A percentile compares a stretch with the other conserved stretches of the same genome.
Evolutionary conservation across 2,113 vertebrate species (phyloP).

Genomic region (Ptychochromis oligacanthus): DNA sequence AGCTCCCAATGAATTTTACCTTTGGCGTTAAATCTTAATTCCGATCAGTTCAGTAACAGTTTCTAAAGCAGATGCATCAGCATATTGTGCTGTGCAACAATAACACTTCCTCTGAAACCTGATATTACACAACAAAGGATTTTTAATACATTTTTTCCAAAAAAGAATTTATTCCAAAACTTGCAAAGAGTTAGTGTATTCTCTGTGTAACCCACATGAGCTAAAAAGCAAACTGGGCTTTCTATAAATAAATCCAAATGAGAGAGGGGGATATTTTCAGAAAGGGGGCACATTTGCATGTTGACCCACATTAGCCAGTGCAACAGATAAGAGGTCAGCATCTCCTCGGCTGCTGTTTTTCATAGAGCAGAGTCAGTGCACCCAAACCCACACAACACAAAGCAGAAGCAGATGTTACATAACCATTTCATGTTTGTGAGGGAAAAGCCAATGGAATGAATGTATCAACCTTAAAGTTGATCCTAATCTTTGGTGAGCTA

Average conservation of each 20-base stretch:
- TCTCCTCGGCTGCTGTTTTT: not conserved
- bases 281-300: slow-evolving; percentile 6
- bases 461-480: not conserved
- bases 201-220: not conserved
- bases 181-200: not conserved
- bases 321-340: not conserved
- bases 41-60: not conserved
- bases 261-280: not conserved
- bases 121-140: not conserved
- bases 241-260: slow-evolving; percentile 2
- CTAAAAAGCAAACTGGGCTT: not conserved
- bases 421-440: not conserved
- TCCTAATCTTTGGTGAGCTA: not conserved
- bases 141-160: not conserved
- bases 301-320: not conserved
- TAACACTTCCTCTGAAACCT: no score
- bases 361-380: not conserved
- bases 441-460: not conserved
- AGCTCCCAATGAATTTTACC: not conserved
- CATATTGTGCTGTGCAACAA: no score
- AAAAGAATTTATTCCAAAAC: not conserved
- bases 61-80: not conserved
- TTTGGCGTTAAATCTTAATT: not conserved
- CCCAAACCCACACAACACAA: not conserved
- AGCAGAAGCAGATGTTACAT: not conserved